Percentiles rank a stretch among this genome's conserved stretches.
Conservation (phyloP, 1,140 invertebrate species). For the Maconellicoccus hirsutus region DNA sequence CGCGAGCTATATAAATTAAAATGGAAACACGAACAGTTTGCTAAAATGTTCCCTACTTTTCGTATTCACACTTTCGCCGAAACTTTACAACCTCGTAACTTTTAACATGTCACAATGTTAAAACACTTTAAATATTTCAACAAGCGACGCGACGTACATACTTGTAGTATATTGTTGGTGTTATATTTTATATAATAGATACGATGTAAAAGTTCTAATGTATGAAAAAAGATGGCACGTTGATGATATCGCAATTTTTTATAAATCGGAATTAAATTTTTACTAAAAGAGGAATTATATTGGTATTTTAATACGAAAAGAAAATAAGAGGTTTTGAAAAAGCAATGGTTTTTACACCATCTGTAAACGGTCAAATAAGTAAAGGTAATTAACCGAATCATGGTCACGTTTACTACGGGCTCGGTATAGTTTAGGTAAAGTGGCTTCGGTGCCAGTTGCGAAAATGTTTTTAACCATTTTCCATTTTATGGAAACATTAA, state of each 20-base stretch:
- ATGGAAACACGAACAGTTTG: neutral
- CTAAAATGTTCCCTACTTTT: neutral
- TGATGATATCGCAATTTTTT: too few species aligned
- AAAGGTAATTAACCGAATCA: neutral
- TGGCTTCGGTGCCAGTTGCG: neutral
- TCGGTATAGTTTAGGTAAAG: neutral
- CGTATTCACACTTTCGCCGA: neutral
- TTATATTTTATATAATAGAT: too few species aligned
- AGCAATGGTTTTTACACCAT: neutral
- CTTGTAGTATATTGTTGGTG: too few species aligned
- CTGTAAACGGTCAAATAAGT: neutral
- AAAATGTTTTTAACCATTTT: neutral
- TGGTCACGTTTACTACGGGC: neutral
- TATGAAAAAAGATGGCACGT: too few species aligned
- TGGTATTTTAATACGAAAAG: too few species aligned
- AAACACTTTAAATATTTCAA: constrained; percentile 1
- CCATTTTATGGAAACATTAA: too few species aligned
- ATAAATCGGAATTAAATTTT: too few species aligned
- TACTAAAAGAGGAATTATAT: too few species aligned
- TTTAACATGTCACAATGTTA: constrained; percentile 1
- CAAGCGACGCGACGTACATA: neutral
- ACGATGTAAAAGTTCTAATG: too few species aligned
- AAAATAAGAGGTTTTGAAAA: neutral
- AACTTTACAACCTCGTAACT: constrained; percentile 3
- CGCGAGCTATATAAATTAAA: neutral